Conservation (phyloP, 2,888 invertebrate genomes). For the Sinhomidia bicolor region DNA sequence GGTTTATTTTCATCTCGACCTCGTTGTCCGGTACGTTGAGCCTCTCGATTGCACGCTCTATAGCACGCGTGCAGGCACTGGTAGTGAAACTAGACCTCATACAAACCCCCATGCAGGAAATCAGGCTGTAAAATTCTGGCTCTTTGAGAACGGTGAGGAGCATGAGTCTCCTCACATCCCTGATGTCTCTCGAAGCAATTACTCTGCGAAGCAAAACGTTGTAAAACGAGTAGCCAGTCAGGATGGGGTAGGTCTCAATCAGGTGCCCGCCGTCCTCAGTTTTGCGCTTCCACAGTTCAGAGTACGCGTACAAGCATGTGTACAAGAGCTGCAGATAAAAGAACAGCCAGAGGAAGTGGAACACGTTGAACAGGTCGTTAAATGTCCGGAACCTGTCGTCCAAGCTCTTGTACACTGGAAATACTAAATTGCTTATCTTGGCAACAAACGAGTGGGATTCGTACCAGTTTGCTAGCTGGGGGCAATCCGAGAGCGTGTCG, state of each 20-base stretch:
- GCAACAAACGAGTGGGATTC: not conserved
- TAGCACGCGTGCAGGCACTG: not conserved
- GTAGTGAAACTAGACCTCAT: not conserved
- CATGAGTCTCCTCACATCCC: not conserved
- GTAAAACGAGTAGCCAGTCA: not conserved
- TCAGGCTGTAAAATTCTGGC: not conserved
- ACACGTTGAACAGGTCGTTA: not conserved
- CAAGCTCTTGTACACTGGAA: not conserved
- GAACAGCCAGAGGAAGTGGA: constrained; percentile 31
- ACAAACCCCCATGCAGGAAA: not conserved
- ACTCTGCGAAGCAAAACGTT: not conserved
- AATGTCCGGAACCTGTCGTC: not conserved
- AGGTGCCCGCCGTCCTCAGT: not conserved
- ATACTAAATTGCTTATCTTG: not conserved
- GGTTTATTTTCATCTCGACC: not conserved
- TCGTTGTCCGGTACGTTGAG: not conserved
- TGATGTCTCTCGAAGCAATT: not conserved
- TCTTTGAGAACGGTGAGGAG: not conserved
- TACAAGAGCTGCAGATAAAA: not conserved
- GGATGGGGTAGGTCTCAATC: not conserved
- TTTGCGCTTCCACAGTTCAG: not conserved
- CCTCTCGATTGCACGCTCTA: not conserved
- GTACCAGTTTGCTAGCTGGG: not conserved
- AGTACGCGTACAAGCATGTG: not conserved
- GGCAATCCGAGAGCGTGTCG: not conserved